Evolutionary conservation across 2,113 vertebrate species (phyloP), one percentile per base, ranked within the genome.

Genomic region (Lophochroa leadbeateri): DNA sequence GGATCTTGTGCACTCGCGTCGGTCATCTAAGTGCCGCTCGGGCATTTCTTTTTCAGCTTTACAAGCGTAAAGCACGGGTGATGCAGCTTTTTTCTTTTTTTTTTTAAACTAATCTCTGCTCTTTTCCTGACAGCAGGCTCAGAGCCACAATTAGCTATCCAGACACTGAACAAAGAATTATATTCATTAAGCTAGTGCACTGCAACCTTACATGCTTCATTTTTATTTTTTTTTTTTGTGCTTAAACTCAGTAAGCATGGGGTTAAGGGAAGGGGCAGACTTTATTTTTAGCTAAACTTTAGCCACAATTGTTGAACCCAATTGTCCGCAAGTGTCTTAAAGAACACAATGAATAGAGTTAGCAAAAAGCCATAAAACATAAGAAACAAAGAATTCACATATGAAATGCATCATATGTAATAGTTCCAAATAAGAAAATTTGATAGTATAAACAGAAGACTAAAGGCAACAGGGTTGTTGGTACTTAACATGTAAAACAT

Each of bases 161-260:
- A 49, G 67, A 53, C 11, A 53, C 0, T 14, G 19, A 90, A 67
- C 25, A 58, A 35, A 18, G 17, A 70, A 83, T 82, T 53, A 85
- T 2, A 68, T 3, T 60, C 12, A 52, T 47, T 68, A 74, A 75
- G 17, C 10, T 18, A 74, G 8, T 27, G 27, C 35, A 79, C n/a
- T 74, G 71, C 17, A 65, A n/a, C 8, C 43, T 63, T n/a, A 53
- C 1, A 17, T 10, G 33, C 23, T 67, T 53, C 0, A 0, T 39
- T 64, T 7, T 80, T n/a, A 47, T 58, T 72, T 37, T 37, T 52
- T 77, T 37, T 52, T 60, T 23, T 20, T 49, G 17, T 75, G 72
- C 33, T 79, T 74, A 31, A 82, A 46, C n/a, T 69, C 12, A 58
- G 41, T 16, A 82, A 94, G 46, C 16, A 37, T 9, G 10, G 17